Evolutionary conservation across 2,888 invertebrate genomes (phyloP).

Genomic region (Bhutanitis thaidina): DNA sequence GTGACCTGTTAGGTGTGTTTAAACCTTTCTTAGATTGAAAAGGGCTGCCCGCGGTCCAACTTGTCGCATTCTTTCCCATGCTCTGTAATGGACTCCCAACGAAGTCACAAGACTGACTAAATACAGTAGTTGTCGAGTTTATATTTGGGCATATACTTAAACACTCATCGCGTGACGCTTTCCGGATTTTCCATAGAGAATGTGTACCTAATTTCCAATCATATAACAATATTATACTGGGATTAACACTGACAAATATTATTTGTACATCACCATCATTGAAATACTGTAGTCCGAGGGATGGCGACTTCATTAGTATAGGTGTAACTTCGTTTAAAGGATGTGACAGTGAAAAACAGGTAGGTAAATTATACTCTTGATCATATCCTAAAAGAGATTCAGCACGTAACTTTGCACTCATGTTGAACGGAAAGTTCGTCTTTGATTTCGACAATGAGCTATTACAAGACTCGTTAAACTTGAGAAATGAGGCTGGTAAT

Average conservation of each 20-base stretch:
- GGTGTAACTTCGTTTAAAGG: slow-evolving; percentile 95
- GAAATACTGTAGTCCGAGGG: slow-evolving; percentile 78
- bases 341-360: slow-evolving; percentile 92
- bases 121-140: slow-evolving; percentile 57
- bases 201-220: slow-evolving; percentile 88
- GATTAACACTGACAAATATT: slow-evolving; percentile 87
- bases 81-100: slow-evolving; percentile 64
- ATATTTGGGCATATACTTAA: slow-evolving; percentile 78
- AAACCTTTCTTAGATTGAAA: slow-evolving; percentile 53
- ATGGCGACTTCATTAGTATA: slow-evolving; percentile 84
- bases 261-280: slow-evolving; percentile 84
- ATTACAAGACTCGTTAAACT: slow-evolving; percentile 61
- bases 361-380: slow-evolving; percentile 82
- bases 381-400: slow-evolving; percentile 62
- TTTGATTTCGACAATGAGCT: slow-evolving; percentile 55
- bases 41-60: slow-evolving; percentile 65
- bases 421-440: slow-evolving; percentile 46
- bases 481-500: slow-evolving; percentile 53
- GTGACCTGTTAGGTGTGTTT: slow-evolving; percentile 54
- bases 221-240: slow-evolving; percentile 90
- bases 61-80: slow-evolving; percentile 46
- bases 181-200: slow-evolving; percentile 89
- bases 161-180: slow-evolving; percentile 86
- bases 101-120: slow-evolving; percentile 68
- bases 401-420: slow-evolving; percentile 58